Base-by-base conservation (phyloP, 2,797 vertebrate genomes). In the Acipenser oxyrinchus region DNA sequence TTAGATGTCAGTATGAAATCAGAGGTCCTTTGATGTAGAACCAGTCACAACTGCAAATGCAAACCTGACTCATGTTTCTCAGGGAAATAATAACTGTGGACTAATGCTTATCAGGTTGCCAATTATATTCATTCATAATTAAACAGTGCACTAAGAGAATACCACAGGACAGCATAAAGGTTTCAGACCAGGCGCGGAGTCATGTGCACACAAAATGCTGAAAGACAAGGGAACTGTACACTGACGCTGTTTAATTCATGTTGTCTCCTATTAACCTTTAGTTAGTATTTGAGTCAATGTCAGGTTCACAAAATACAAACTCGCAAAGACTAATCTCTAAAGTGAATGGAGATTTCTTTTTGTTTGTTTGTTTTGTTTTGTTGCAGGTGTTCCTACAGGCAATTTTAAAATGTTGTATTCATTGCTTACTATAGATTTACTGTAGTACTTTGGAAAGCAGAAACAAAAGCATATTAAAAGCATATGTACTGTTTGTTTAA, bases 121-220 rank as follows among this genome's bases (percentile, higher is more conserved):
- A 84, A 90, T 81, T 73, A 88, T 73, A 67, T 66, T 82, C 82
- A 82, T 84, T 64, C 73, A 87, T 85, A 88, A 89, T 90, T 88
- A 79, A 91, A 83, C 63, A 64, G 65, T 66, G 73, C 72, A 83
- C 81, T 76, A 67, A 78, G 70, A 72, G 62, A 79, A 84, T 79
- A 55, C 70, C 82, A 78, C 67, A 71, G 75, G 79, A 72, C 74
- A 78, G 71, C 51, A 63, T 6, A 15, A 71, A 74, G 74, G 75
- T 75, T 71, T 63, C 63, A 69, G 76, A 74, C 72, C 49, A 67
- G 59, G 68, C 66, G 62, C 12, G 73, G 77, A 83, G 84, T 87
- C 85, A 88, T 70, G 49, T 7, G 72, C 10, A 52, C 83, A 83
- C 84, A 85, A 86, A 87, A 87, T 70, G 82, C 68, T 79, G 75